Conservation (phyloP, 2,797 vertebrate species). For the Emys orbicularis region DNA sequence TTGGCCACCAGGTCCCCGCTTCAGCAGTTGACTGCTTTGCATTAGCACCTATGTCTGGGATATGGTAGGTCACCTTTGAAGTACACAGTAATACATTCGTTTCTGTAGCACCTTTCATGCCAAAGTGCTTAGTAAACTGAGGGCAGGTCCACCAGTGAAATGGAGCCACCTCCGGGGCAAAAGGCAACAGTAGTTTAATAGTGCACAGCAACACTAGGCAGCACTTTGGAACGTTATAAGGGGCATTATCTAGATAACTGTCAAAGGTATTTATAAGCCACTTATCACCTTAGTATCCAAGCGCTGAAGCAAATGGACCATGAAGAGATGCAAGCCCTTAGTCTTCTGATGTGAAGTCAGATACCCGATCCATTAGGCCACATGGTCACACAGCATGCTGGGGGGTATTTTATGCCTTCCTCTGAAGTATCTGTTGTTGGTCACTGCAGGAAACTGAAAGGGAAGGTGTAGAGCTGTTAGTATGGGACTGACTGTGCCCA, state of each 20-base stretch:
- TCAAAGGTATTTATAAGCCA: not conserved
- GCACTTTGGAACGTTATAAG: not conserved
- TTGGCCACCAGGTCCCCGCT: not conserved
- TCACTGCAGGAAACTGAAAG: not conserved
- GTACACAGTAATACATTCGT: not conserved
- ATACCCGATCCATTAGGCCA: not conserved
- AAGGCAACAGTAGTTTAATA: not conserved
- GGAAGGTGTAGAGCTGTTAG: not conserved
- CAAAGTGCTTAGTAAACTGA: not conserved
- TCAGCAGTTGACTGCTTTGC: not conserved
- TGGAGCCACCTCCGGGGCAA: accelerated
- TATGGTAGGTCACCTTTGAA: not conserved
- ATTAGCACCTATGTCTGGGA: not conserved
- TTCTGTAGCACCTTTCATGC: not conserved
- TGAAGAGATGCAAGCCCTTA: not conserved
- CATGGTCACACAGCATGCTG: not conserved
- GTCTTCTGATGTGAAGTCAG: not conserved
- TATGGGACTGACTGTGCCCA: not conserved
- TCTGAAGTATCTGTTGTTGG: not conserved
- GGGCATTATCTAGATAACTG: not conserved
- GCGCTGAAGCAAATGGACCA: not conserved
- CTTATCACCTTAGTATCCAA: not conserved
- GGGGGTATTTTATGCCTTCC: not conserved
- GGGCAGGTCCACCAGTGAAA: not conserved
- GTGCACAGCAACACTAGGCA: not conserved